phyloP scores from a whole-genome alignment of 1,140 invertebrate genomes.

The Calliphora vicina region DNA sequence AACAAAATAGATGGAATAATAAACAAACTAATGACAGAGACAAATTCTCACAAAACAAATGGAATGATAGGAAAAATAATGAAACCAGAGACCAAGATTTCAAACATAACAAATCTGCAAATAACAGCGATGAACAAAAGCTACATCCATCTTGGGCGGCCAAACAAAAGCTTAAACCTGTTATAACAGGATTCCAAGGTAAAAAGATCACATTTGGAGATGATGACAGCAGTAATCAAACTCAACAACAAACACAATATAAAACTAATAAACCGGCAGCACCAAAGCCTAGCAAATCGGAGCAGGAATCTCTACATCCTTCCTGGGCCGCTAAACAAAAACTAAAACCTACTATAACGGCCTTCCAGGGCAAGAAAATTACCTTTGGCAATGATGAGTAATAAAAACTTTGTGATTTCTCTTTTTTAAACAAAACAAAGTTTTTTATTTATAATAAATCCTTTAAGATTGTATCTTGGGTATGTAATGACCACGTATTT shows the following conservation, averaged over 20 bases:
- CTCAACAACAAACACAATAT: constrained; percentile 4
- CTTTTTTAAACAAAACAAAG: not conserved
- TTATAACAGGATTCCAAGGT: constrained; percentile 48
- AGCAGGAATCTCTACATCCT: constrained; percentile 66
- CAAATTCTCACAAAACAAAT: not conserved
- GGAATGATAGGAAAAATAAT: not conserved
- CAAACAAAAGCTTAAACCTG: constrained; percentile 61
- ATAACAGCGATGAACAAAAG: not conserved
- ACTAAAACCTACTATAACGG: constrained; percentile 53
- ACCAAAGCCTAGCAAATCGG: not conserved
- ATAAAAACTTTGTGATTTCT: not conserved
- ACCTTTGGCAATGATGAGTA: constrained; percentile 56
- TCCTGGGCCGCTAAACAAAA: constrained; percentile 70
- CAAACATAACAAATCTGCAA: not conserved
- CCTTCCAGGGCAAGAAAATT: constrained; percentile 61
- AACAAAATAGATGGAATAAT: not conserved
- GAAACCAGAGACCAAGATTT: not conserved
- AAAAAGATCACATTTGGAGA: constrained; percentile 60
- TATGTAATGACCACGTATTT: constrained; percentile 70
- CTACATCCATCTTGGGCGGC: constrained; percentile 69
- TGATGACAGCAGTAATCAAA: constrained; percentile 35
- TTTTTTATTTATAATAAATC: constrained; percentile 4
- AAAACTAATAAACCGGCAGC: not conserved
- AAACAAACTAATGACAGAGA: not conserved
- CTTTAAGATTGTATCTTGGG: constrained; percentile 59